Evolutionary conservation across 2,888 invertebrate genomes (phyloP).

Genomic region (Trissolcus brochymenae): DNA sequence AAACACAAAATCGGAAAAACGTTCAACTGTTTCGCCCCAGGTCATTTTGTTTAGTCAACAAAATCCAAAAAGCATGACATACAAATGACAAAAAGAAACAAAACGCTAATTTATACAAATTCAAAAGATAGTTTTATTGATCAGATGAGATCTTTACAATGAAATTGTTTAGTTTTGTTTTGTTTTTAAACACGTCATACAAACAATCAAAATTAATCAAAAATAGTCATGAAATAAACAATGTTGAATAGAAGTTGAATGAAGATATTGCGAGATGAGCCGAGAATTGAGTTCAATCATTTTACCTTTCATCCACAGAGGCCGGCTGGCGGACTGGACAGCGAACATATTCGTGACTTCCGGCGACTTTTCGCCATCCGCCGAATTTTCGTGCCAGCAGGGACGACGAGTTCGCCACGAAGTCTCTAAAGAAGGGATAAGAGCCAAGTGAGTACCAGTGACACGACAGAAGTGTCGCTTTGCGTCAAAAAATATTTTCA

Average conservation of each 20-base stretch:
- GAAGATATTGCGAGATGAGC: background rate
- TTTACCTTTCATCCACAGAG: conserved; percentile 73
- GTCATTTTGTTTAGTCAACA: no score
- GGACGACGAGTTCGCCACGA: conserved; percentile 63
- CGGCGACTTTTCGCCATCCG: conserved; percentile 68
- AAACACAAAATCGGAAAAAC: no score
- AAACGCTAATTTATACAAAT: no score
- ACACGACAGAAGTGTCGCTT: conserved; percentile 1
- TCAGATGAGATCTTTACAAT: no score
- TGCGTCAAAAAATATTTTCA: conserved; percentile 32
- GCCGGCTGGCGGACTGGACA: conserved; percentile 73
- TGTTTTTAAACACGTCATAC: no score
- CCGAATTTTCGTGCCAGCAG: conserved; percentile 68
- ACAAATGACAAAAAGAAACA: no score
- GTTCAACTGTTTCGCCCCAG: no score
- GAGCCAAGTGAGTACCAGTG: conserved; percentile 16
- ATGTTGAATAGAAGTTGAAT: background rate
- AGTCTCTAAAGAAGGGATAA: conserved; percentile 39
- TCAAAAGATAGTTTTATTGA: no score
- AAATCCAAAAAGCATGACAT: no score
- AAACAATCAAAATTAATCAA: background rate
- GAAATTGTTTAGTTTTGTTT: no score
- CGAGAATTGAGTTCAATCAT: conserved; percentile 9
- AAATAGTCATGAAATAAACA: background rate
- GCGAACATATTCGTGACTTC: conserved; percentile 72